These are phyloP conservation scores for Ips typographus DNA, from an alignment of 1,140 invertebrate genomes.

Conservation along the genomic window DNA sequence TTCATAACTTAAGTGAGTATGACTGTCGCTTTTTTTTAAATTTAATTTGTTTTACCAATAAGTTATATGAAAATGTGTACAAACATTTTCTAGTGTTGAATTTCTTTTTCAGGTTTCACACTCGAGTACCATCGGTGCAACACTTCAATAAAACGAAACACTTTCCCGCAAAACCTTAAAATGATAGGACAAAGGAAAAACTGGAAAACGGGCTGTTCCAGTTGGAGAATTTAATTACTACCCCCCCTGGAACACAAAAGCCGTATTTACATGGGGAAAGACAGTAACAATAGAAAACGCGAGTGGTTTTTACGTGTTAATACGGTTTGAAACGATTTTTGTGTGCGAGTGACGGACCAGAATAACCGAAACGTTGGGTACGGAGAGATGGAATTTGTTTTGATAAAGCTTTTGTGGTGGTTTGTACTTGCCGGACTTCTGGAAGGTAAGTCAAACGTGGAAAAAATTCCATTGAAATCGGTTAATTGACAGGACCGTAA, in stretches of 20 bases:
- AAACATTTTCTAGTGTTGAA: neutral
- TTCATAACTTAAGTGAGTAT: no score
- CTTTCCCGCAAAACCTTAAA: slow-evolving; percentile 3
- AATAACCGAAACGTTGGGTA: no score
- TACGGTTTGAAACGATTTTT: slow-evolving; percentile 21
- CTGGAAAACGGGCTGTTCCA: slow-evolving; percentile 20
- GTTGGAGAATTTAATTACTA: slow-evolving; percentile 31
- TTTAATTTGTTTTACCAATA: neutral
- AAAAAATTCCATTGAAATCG: neutral
- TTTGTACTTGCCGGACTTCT: slow-evolving; percentile 17
- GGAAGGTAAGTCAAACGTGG: slow-evolving; percentile 20
- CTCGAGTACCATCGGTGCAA: neutral
- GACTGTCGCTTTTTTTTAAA: neutral
- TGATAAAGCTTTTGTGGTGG: slow-evolving; percentile 19
- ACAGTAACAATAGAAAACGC: slow-evolving; percentile 26
- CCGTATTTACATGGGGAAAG: slow-evolving; percentile 30
- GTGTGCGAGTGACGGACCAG: neutral
- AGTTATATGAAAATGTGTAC: neutral
- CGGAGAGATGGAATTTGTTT: slow-evolving; percentile 27
- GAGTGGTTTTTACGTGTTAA: slow-evolving; percentile 33
- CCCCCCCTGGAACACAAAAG: slow-evolving; percentile 13
- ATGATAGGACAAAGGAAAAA: slow-evolving; percentile 22
- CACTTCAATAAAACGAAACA: neutral
- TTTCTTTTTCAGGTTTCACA: neutral
- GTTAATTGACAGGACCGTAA: slow-evolving; percentile 13